Evolutionary conservation across 2,888 invertebrate genomes (phyloP).

Genomic region (Mythimna lalbum): DNA sequence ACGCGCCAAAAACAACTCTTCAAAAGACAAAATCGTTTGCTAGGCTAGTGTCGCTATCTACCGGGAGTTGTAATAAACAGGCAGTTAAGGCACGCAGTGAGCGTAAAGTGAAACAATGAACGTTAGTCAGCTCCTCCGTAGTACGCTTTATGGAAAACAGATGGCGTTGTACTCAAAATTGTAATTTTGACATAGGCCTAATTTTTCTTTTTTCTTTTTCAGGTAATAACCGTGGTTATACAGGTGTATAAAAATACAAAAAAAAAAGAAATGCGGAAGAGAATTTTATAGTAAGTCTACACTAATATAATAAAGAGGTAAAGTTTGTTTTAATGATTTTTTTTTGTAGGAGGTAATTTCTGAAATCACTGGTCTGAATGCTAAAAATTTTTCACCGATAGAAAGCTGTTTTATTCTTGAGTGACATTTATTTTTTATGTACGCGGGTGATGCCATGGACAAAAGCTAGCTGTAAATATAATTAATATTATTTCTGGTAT

Average conservation of each 20-base stretch:
- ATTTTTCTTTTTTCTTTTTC: slow-evolving; percentile 56
- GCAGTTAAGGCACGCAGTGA: slow-evolving; percentile 9
- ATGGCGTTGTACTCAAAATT: slow-evolving; percentile 65
- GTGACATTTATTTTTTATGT: too few species aligned
- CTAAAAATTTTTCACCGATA: too few species aligned
- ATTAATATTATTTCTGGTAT: neutral
- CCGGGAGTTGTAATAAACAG: slow-evolving; percentile 29
- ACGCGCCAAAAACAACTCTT: too few species aligned
- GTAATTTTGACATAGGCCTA: neutral
- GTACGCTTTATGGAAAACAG: slow-evolving; percentile 59
- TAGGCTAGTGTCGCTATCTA: slow-evolving; percentile 65
- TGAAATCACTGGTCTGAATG: too few species aligned
- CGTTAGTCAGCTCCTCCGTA: slow-evolving; percentile 37
- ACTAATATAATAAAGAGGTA: too few species aligned
- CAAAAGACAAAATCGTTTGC: neutral
- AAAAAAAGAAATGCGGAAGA: neutral
- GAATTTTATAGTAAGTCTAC: neutral
- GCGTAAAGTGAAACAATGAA: slow-evolving; percentile 37
- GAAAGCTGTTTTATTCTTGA: too few species aligned
- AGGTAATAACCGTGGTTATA: slow-evolving; percentile 58
- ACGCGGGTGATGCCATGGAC: too few species aligned
- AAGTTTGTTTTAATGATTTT: too few species aligned
- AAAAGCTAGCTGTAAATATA: too few species aligned
- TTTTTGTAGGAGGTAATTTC: too few species aligned
- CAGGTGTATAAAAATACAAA: neutral